A percentile compares a stretch with the other conserved stretches of the same genome.
phyloP scores from a whole-genome alignment of 30 jellyfish, hydroid and myxozoan genomes.

The Cassiopea andromeda region DNA sequence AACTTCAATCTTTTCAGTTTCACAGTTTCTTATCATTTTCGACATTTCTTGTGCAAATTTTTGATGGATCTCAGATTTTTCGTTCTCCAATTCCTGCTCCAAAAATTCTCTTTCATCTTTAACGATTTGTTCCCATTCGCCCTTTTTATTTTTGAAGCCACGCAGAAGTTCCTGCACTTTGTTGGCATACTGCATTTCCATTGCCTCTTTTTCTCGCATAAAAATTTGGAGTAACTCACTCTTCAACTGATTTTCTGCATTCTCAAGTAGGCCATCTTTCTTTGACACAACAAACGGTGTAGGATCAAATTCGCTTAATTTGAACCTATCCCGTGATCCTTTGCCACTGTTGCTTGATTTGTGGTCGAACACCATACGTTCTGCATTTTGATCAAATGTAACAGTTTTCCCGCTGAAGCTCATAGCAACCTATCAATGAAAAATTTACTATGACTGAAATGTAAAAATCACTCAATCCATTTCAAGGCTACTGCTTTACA shows the following conservation, averaged over 20 bases:
- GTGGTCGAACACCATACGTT: neutral
- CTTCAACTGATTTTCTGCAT: slow-evolving; percentile 72
- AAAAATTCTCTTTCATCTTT: slow-evolving; percentile 84
- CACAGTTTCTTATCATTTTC: slow-evolving; percentile 58
- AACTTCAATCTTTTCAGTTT: slow-evolving; percentile 76
- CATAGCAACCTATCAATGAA: slow-evolving; percentile 4
- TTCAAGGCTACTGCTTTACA: too few relatives aligned
- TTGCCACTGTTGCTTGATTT: neutral
- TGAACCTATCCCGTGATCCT: slow-evolving; percentile 26
- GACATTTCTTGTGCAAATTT: slow-evolving; percentile 82
- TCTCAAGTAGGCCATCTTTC: slow-evolving; percentile 10
- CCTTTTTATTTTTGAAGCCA: slow-evolving; percentile 81
- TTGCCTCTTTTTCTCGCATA: slow-evolving; percentile 86
- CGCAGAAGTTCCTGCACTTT: slow-evolving; percentile 83
- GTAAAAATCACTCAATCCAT: too few relatives aligned
- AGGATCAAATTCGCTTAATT: slow-evolving; percentile 51
- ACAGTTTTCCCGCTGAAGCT: slow-evolving; percentile 55
- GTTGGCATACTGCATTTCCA: slow-evolving; percentile 77
- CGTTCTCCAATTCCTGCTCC: slow-evolving; percentile 84
- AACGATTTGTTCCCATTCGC: slow-evolving; percentile 96
- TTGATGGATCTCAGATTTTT: slow-evolving; percentile 77
- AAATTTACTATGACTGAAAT: neutral
- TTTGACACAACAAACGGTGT: slow-evolving; percentile 18
- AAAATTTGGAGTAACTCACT: slow-evolving; percentile 86
- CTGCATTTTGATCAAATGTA: slow-evolving; percentile 11